These are phyloP conservation scores for Ictalurus punctatus DNA, from an alignment of 2,113 vertebrate genomes.

Conservation along the genomic window DNA sequence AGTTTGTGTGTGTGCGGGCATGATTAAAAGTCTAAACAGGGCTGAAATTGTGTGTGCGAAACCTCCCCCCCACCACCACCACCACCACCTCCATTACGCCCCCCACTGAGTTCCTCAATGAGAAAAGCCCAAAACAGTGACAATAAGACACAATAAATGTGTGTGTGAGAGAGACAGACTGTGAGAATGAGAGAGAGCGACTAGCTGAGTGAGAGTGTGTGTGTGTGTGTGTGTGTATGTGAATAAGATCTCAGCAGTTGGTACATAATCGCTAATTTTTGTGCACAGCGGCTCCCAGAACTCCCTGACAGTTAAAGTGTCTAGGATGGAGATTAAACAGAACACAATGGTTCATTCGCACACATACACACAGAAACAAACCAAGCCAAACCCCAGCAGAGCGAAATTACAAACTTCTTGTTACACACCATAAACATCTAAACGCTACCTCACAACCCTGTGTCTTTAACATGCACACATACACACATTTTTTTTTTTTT, in stretches of 20 bases:
- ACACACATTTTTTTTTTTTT: not conserved
- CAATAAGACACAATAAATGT: constrained; percentile 35
- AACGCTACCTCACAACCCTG: constrained; percentile 8
- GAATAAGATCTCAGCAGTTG: constrained; percentile 39
- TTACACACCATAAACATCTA: constrained; percentile 23
- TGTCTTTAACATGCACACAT: not conserved
- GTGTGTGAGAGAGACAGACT: constrained; percentile 33
- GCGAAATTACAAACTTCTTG: not conserved
- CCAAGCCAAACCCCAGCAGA: constrained; percentile 2
- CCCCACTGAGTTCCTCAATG: constrained; percentile 40
- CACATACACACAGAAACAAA: constrained; percentile 27
- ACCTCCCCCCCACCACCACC: too few relatives aligned
- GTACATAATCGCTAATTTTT: constrained; percentile 51
- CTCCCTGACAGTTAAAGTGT: constrained; percentile 64
- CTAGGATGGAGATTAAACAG: constrained; percentile 62
- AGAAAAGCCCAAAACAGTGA: constrained; percentile 33
- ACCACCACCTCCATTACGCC: constrained; percentile 4
- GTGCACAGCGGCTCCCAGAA: constrained; percentile 59
- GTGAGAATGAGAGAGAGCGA: constrained; percentile 18
- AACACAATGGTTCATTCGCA: constrained; percentile 52
- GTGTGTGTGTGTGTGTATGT: constrained; percentile 20
- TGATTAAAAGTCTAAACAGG: constrained; percentile 36
- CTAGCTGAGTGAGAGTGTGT: constrained; percentile 3
- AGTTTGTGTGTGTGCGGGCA: constrained; percentile 21
- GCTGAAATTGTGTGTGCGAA: constrained; percentile 21